These are phyloP conservation scores for Parauchenoglanis punctatus DNA, from an alignment of 2,797 vertebrate species.

Conservation along the genomic window DNA sequence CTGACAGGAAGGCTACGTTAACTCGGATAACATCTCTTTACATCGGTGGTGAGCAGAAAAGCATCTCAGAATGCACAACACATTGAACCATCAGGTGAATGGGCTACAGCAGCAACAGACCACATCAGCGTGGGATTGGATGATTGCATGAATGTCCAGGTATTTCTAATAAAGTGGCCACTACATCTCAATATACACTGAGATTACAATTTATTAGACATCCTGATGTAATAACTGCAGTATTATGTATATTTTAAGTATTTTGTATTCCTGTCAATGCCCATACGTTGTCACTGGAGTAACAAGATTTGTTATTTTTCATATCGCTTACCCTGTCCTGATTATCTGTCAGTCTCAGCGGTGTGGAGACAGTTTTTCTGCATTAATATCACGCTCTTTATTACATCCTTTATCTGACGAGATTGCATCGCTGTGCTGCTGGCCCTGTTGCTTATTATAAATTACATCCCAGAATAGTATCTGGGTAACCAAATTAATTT, in stretches of 20 bases:
- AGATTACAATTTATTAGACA: too few species aligned
- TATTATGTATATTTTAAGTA: background rate
- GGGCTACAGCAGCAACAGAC: background rate
- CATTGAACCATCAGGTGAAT: too few species aligned
- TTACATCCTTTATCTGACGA: conserved; percentile 36
- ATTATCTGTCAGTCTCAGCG: background rate
- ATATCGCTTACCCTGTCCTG: background rate
- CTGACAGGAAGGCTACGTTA: background rate
- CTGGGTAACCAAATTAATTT: conserved; percentile 16
- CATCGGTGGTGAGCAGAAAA: background rate
- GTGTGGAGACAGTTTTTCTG: background rate
- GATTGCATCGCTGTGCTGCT: background rate
- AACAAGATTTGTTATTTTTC: background rate
- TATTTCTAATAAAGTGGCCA: too few species aligned
- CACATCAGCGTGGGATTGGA: background rate
- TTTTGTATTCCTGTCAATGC: background rate
- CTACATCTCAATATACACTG: background rate
- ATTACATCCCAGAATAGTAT: background rate
- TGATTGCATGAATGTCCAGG: background rate
- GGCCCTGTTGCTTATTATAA: conserved; percentile 9
- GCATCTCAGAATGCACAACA: background rate
- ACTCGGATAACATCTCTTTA: background rate
- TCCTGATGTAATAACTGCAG: background rate
- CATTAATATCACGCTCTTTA: conserved; percentile 34
- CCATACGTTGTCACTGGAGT: background rate